Evolutionary conservation across 2,888 invertebrate genomes (phyloP).

Genomic region (Chromoteleia sp.): DNA sequence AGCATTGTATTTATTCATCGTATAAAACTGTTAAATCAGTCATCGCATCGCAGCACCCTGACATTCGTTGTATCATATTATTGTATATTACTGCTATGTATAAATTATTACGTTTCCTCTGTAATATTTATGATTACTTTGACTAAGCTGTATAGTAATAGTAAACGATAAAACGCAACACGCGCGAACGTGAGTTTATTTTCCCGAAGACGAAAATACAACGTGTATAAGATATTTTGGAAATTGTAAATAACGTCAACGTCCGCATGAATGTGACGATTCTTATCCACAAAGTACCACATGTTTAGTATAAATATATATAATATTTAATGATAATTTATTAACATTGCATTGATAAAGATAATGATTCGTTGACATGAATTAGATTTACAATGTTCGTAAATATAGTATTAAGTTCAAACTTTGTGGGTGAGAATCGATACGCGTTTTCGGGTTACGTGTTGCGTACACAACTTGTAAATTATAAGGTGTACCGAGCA

Average conservation of each 20-base stretch:
- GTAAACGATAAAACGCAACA: background rate
- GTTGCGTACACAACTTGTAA: conserved; percentile 54
- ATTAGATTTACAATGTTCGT: conserved; percentile 41
- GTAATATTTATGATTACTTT: conserved; percentile 50
- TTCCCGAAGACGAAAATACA: conserved; percentile 37
- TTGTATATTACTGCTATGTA: conserved; percentile 53
- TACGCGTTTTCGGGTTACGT: conserved; percentile 49
- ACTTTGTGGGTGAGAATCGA: conserved; percentile 62
- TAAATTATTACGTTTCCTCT: conserved; percentile 52
- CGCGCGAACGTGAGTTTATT: conserved; percentile 31
- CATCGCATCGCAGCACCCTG: conserved; percentile 37
- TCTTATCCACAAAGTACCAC: conserved; percentile 57
- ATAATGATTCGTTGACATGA: conserved; percentile 20
- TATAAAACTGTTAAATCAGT: conserved; percentile 30
- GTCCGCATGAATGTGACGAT: conserved; percentile 29
- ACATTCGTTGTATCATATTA: conserved; percentile 54
- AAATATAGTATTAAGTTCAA: conserved; percentile 22
- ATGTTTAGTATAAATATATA: conserved; percentile 34
- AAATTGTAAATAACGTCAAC: conserved; percentile 52
- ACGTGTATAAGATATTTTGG: conserved; percentile 51
- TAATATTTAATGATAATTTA: conserved; percentile 64
- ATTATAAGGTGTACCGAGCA: conserved; percentile 50
- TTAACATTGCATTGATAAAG: conserved; percentile 32
- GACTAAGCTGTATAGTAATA: conserved; percentile 8
- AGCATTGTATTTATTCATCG: background rate